These are phyloP conservation scores for Sipunculus nudus DNA, from an alignment of 2,888 invertebrate genomes.

Conservation along the genomic window DNA sequence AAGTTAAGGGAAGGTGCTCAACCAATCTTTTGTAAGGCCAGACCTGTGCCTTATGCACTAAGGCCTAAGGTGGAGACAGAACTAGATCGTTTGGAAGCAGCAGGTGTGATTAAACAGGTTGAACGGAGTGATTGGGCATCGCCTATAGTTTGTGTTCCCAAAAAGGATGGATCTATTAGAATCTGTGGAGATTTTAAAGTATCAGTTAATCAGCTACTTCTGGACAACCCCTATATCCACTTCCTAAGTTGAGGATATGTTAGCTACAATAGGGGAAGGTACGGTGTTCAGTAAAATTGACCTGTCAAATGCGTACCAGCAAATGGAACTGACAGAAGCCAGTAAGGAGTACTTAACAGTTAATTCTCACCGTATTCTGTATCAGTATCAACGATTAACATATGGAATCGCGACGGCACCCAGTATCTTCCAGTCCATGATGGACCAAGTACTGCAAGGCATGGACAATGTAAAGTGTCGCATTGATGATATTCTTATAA, in stretches of 20 bases:
- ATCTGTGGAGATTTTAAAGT: constrained; percentile 34
- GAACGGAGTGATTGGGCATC: no score
- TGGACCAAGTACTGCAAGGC: constrained; percentile 52
- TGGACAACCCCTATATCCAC: constrained; percentile 35
- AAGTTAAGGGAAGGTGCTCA: no score
- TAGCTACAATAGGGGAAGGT: constrained; percentile 44
- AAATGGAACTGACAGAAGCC: constrained; percentile 31
- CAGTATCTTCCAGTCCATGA: constrained; percentile 56
- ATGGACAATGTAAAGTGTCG: constrained; percentile 17
- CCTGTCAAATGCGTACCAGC: neutral
- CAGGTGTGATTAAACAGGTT: no score
- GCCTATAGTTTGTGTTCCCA: no score
- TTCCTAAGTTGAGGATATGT: constrained; percentile 41
- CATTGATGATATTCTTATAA: constrained; percentile 35
- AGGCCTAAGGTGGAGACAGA: no score
- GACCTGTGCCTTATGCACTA: no score
- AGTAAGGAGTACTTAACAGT: constrained; percentile 37
- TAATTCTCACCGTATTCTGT: neutral
- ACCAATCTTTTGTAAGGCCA: no score
- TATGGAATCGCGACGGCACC: constrained; percentile 50
- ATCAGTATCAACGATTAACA: constrained; percentile 15
- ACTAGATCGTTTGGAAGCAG: no score
- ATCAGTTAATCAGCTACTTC: constrained; percentile 21
- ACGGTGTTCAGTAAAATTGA: constrained; percentile 48
- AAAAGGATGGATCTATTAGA: constrained; percentile 16